These are phyloP conservation scores for Axis porcinus DNA, from an alignment of 2,113 vertebrate species.

Conservation along the genomic window DNA sequence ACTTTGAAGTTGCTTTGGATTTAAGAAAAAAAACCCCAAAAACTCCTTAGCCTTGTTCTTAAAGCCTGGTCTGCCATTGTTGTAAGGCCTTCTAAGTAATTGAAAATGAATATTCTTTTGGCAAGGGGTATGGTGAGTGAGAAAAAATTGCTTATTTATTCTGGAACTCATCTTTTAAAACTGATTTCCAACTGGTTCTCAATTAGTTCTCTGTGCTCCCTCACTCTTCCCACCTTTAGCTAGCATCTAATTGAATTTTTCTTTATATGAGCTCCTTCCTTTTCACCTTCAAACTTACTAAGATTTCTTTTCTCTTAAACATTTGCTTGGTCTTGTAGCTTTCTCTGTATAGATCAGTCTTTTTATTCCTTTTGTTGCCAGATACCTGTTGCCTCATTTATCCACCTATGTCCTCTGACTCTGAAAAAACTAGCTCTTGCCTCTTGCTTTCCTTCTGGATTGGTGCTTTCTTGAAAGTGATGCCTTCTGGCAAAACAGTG, in stretches of 20 bases:
- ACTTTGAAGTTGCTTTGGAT: conserved; percentile 24
- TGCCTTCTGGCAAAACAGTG: conserved; percentile 19
- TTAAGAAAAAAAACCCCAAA: not conserved
- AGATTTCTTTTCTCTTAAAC: conserved; percentile 17
- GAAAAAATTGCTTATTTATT: conserved; percentile 38
- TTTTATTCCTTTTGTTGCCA: conserved; percentile 14
- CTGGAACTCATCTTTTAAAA: not conserved
- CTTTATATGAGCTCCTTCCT: not conserved
- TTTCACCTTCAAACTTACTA: conserved; percentile 7
- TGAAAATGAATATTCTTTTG: conserved; percentile 18
- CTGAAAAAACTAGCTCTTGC: conserved; percentile 11
- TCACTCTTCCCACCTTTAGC: not conserved
- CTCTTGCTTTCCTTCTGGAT: not conserved
- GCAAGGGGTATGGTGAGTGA: not conserved
- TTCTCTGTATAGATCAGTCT: not conserved
- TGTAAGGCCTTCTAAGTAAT: not conserved
- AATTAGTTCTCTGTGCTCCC: not conserved
- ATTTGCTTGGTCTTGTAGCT: not conserved
- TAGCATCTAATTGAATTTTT: conserved; percentile 2
- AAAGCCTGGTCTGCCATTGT: conserved; percentile 7
- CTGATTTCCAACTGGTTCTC: not conserved
- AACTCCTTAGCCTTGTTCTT: not conserved
- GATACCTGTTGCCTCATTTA: not conserved
- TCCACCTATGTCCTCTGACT: not conserved
- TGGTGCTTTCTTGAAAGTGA: conserved; percentile 34